Percentiles rank a stretch among this genome's conserved stretches.
Conservation (phyloP, 2,113 vertebrate genomes). For the Thalassoma bifasciatum region DNA sequence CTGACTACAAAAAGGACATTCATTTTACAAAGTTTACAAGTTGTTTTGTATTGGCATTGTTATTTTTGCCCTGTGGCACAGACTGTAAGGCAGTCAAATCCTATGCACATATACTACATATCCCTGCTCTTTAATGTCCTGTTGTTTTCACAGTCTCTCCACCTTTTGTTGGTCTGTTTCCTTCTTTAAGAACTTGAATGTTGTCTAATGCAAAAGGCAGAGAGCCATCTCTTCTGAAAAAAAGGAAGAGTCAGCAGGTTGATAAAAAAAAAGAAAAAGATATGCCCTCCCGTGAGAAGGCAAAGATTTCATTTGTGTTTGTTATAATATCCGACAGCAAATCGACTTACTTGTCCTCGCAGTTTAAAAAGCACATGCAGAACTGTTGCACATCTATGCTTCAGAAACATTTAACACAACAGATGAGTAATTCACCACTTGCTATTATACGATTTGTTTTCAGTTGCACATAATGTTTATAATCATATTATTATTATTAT, state of each 20-base stretch:
- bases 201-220: conserved; percentile 67
- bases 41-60: conserved; percentile 62
- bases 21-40: conserved; percentile 76
- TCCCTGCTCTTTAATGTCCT: conserved; percentile 59
- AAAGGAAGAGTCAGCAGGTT: conserved; percentile 61
- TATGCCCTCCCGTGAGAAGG: conserved; percentile 51
- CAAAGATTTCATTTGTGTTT: conserved; percentile 48
- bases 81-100: conserved; percentile 78
- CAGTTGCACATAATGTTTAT: conserved; percentile 46
- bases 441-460: conserved; percentile 50
- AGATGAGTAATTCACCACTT: conserved; percentile 62
- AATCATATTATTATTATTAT: too few relatives aligned
- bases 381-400: conserved; percentile 69
- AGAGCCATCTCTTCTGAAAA: conserved; percentile 60
- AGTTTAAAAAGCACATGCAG: conserved; percentile 76
- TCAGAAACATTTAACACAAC: conserved; percentile 66
- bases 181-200: conserved; percentile 30
- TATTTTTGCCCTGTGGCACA: conserved; percentile 69
- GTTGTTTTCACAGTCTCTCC: conserved; percentile 40
- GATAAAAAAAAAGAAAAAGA: conserved; percentile 34
- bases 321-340: conserved; percentile 54
- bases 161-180: conserved; percentile 15
- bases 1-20: conserved; percentile 75
- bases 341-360: conserved; percentile 42
- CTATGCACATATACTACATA: conserved; percentile 74